Percentiles rank a stretch among this genome's conserved stretches.
These are phyloP conservation scores for Caradrina clavipalpis DNA, from an alignment of 2,888 invertebrate genomes.

Conservation along the genomic window DNA sequence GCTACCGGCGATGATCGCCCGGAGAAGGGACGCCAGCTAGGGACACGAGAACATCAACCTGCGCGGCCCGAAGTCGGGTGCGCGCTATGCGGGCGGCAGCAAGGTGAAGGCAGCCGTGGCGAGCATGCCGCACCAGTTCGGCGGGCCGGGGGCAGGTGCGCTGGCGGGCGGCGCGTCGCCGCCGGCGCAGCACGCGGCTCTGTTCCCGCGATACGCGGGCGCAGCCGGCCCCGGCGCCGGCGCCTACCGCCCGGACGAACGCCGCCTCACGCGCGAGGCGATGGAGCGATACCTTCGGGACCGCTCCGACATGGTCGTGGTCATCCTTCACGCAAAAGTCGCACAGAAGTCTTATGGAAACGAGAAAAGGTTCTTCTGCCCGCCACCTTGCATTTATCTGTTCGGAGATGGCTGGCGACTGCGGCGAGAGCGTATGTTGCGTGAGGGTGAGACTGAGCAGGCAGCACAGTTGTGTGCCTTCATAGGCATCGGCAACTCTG, in stretches of 20 bases:
- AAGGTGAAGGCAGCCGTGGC: constrained; percentile 87
- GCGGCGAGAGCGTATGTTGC: constrained; percentile 97
- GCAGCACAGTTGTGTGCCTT: constrained; percentile 99
- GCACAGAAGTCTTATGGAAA: constrained; percentile 99
- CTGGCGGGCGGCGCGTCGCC: constrained; percentile 95
- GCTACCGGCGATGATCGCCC: constrained; percentile 56
- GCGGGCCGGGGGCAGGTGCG: constrained; percentile 91
- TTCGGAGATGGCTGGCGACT: constrained; percentile 99
- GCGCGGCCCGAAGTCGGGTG: constrained; percentile 65
- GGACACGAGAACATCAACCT: constrained; percentile 47
- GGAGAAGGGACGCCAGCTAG: constrained; percentile 68
- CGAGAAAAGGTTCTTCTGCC: constrained; percentile 99
- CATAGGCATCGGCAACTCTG: constrained; percentile 99
- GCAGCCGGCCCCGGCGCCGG: constrained; percentile 91
- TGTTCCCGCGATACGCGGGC: constrained; percentile 92
- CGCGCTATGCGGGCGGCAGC: constrained; percentile 76
- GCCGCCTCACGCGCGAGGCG: constrained; percentile 96
- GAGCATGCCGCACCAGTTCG: constrained; percentile 96
- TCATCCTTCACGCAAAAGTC: constrained; percentile 99
- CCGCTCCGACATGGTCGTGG: constrained; percentile 98
- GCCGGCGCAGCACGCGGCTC: constrained; percentile 90
- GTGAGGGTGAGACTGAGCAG: constrained; percentile 97
- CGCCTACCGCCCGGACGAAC: constrained; percentile 94
- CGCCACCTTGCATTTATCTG: constrained; percentile 99
- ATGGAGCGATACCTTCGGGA: constrained; percentile 99